A percentile compares a stretch with the other conserved stretches of the same genome.
These are phyloP conservation scores for Apamea monoglypha DNA, from an alignment of 2,888 invertebrate species.

Conservation along the genomic window DNA sequence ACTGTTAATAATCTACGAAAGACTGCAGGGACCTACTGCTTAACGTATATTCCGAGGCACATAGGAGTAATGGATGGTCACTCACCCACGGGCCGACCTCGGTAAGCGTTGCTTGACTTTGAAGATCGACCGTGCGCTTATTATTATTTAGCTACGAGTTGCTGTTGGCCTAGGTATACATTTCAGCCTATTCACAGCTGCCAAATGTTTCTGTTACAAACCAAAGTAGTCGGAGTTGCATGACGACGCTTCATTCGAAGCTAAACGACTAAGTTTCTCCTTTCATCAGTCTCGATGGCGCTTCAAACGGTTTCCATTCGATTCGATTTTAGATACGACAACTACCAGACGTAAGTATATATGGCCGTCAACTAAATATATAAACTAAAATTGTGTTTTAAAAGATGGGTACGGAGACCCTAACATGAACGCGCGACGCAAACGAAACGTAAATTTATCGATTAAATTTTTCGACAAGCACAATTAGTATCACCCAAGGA, in stretches of 20 bases:
- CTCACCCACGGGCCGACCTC: not conserved
- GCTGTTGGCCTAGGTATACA: not conserved
- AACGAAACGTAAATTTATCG: too few species aligned
- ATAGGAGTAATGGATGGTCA: not conserved
- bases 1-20: not conserved
- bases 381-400: conserved; percentile 13
- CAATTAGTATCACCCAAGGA: too few species aligned
- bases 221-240: conserved; percentile 15
- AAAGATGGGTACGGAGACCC: not conserved
- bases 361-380: conserved; percentile 29
- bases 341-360: conserved; percentile 26
- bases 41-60: not conserved
- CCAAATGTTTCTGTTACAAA: conserved; percentile 22
- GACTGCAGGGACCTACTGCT: not conserved
- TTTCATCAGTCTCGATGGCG: conserved; percentile 53
- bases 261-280: conserved; percentile 36
- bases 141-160: not conserved
- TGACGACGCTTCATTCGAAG: conserved; percentile 34
- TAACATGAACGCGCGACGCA: too few species aligned
- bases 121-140: too few species aligned
- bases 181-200: not conserved
- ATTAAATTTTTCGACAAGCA: too few species aligned
- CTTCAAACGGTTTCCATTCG: conserved; percentile 46
- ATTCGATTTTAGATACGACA: conserved; percentile 65
- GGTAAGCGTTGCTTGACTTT: not conserved